phyloP scores from a whole-genome alignment of 1,140 invertebrate species.

The Solenopsis invicta region DNA sequence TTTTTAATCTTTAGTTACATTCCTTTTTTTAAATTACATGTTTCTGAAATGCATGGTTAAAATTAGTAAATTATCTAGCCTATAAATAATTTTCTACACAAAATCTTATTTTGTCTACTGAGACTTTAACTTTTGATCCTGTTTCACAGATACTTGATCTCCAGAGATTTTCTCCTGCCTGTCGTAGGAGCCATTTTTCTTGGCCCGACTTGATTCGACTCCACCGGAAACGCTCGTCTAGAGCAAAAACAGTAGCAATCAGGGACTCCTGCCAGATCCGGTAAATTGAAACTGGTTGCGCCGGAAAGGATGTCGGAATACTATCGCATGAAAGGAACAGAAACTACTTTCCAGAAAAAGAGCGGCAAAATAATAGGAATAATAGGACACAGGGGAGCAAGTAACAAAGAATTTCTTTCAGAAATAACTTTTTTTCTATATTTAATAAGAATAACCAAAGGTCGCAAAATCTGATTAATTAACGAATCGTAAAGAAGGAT shows the following conservation, averaged over 20 bases:
- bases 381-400: neutral
- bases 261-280: conserved; percentile 64
- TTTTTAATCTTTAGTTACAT: neutral
- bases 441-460: neutral
- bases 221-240: conserved; percentile 64
- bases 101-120: conserved; percentile 24
- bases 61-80: neutral
- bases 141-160: conserved; percentile 33
- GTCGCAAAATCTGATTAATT: neutral
- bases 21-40: too few relatives aligned
- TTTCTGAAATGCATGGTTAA: neutral
- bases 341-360: conserved; percentile 50
- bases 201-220: conserved; percentile 69
- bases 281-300: conserved; percentile 76
- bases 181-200: conserved; percentile 70
- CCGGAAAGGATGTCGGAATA: conserved; percentile 44
- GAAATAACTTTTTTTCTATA: conserved; percentile 6
- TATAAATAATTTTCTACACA: conserved; percentile 15
- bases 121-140: conserved; percentile 32
- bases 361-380: conserved; percentile 26
- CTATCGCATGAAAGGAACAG: conserved; percentile 25
- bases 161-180: conserved; percentile 14
- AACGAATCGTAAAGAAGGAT: neutral
- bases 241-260: conserved; percentile 67
- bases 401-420: conserved; percentile 10